Base-by-base conservation (phyloP, 1,140 invertebrate species). In the Bombus waltoni region DNA sequence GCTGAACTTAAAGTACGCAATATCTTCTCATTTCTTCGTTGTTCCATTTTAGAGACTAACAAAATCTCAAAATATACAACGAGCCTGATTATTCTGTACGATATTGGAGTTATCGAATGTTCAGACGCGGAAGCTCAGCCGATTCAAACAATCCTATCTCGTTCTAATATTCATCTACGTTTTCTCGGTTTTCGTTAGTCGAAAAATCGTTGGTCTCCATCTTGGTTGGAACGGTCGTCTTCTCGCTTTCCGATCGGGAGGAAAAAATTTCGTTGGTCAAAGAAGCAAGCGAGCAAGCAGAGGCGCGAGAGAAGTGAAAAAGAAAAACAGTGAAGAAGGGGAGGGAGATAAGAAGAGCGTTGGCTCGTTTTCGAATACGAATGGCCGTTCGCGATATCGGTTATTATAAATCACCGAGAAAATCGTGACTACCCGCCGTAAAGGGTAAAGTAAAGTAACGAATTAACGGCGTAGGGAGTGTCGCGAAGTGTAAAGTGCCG, bases 371-470 rank as follows among this genome's bases (percentile, higher is more conserved):
- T 65, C 87, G 85, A 90, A 91, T 91, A 88, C 89, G 84, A 90
- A 91, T 81, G 90, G 87, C 84, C 85, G 84, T 91, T 86, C 87
- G 85, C 89, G 90, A 87, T 90, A 90, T 91, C 90, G 90, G 90
- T 90, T 90, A 91, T 88, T 90, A 91, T 91, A 91, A 91, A 91
- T 91, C 90, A 84, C 89, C 57, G 42, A 77, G 82, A 70, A 83
- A 87, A 91, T 90, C 89, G 90, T 89, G 89, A 76, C 89, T 91
- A 84, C 53, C 78, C 85, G 68, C 81, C 84, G 82, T 91, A 89
- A 91, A 91, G 89, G 89, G 89, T 87, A 87, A 90, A 90, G 89
- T 91, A 91, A 91, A 91, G 87, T 91, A 91, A 91, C 84, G 89
- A 91, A 90, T 91, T 91, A 91, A 91, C 90, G 90, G 89, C 85